phyloP scores from a whole-genome alignment of 2,113 vertebrate genomes.

The Natator depressus region DNA sequence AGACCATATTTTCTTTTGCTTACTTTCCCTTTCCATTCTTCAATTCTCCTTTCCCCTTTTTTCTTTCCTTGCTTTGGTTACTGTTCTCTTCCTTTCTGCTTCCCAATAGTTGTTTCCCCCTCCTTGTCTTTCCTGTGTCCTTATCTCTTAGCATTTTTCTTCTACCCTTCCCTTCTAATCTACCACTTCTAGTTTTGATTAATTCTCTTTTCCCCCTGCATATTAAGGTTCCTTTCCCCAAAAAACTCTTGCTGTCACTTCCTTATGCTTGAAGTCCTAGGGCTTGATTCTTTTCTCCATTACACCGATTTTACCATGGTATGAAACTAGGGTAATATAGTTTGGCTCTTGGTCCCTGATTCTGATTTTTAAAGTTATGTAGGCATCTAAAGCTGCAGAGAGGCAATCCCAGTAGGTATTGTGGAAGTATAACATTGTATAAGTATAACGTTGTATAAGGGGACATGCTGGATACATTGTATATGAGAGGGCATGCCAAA shows the following conservation, averaged over 20 bases:
- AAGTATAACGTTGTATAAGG: too few relatives aligned
- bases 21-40: background rate
- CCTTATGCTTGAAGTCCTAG: background rate
- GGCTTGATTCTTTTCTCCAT: accelerated
- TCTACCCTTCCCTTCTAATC: background rate
- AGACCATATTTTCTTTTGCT: background rate
- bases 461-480: too few relatives aligned
- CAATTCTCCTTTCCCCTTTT: background rate
- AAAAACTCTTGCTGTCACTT: accelerated
- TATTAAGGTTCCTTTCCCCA: background rate
- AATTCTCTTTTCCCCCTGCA: background rate
- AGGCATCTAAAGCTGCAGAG: background rate
- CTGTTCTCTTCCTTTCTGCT: background rate
- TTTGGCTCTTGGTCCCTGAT: too few relatives aligned
- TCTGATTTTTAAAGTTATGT: background rate
- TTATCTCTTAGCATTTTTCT: background rate
- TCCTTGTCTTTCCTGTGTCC: background rate
- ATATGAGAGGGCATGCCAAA: too few relatives aligned
- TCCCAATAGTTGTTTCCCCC: background rate
- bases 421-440: too few relatives aligned
- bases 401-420: background rate
- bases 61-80: background rate
- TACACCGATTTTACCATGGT: accelerated
- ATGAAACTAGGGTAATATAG: accelerated
- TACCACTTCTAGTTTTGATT: background rate